Base-by-base conservation (phyloP, 2,113 vertebrate genomes). In the Lontra canadensis region DNA sequence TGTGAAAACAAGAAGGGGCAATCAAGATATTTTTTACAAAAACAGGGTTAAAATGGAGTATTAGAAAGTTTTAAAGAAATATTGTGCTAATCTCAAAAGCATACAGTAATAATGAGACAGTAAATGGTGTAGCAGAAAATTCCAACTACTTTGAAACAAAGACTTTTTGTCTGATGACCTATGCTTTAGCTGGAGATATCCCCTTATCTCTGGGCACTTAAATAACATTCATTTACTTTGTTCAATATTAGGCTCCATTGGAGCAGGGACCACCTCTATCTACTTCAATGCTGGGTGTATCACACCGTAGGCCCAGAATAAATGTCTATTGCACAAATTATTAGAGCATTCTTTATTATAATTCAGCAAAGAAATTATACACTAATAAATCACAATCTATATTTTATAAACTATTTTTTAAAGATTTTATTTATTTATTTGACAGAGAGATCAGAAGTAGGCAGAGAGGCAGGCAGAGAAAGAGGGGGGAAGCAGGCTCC, bases 41-140 rank as follows among this genome's bases (percentile, higher is more conserved):
- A 11, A 29, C 0, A 55, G 14, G 6, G 2, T 85, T 39, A 89
- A 89, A 36, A 69, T 61, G 7, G 12, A 6, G 47, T 69, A 55
- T 80, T 69, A 71, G 21, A 93, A 86, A 76, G 74, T 74, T 67
- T 39, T 61, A 83, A 79, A 90, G 52, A 71, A 69, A 79, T 69
- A 39, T 17, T 76, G 39, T 67, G 4, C 13, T 39, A 20, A 6
- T 57, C 39, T 57, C 69, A 93, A 91, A 93, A 80, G 3, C 18
- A 55, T 55, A 14, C 3, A 31, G 25, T 44, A 74, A 79, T 69
- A 26, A 76, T 61, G 67, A 73, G 26, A 10, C 3, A 39, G 9
- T 69, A 86, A 52, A 74, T 9, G 20, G 29, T 1, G 4, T 17
- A 20, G 49, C 7, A 71, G 63, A 74, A 74, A 80, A 57, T 93